A percentile compares a stretch with the other conserved stretches of the same genome.
These are phyloP conservation scores for Magallana angulata DNA, from an alignment of 1,140 invertebrate genomes.

Conservation along the genomic window DNA sequence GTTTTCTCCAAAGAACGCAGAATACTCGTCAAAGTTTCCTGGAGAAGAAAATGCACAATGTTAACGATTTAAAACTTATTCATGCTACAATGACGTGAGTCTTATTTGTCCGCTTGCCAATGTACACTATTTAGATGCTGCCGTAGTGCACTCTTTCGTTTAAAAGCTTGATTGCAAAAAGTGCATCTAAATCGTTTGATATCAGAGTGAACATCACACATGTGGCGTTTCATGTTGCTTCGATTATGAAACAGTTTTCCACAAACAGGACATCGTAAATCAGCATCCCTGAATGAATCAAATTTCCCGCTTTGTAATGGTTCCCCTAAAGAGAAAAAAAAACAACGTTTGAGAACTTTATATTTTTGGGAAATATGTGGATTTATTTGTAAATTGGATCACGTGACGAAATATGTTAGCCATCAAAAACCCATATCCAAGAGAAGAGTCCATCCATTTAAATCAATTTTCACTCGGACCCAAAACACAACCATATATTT, in stretches of 20 bases:
- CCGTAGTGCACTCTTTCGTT: constrained; percentile 18
- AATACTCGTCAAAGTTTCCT: constrained; percentile 9
- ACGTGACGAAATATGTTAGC: too few species aligned
- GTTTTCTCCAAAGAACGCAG: not conserved
- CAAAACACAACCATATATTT: too few species aligned
- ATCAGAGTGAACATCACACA: constrained; percentile 12
- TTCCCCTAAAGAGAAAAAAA: not conserved
- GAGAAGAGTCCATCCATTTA: too few species aligned
- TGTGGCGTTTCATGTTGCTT: constrained; percentile 31
- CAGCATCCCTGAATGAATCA: constrained; percentile 3
- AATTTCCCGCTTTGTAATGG: not conserved
- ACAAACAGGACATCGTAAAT: constrained; percentile 26
- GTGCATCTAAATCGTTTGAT: not conserved
- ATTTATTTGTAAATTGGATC: too few species aligned
- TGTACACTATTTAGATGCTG: not conserved
- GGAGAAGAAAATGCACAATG: constrained; percentile 15
- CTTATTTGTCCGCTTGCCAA: not conserved
- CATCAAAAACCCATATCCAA: too few species aligned
- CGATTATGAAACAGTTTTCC: constrained; percentile 31
- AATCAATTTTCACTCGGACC: too few species aligned
- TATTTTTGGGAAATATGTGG: too few species aligned
- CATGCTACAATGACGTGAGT: too few species aligned
- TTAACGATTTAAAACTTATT: not conserved
- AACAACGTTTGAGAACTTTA: not conserved
- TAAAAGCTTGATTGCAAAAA: constrained; percentile 35